Conservation (phyloP, 2,113 vertebrate genomes). For the Verasper variegatus region DNA sequence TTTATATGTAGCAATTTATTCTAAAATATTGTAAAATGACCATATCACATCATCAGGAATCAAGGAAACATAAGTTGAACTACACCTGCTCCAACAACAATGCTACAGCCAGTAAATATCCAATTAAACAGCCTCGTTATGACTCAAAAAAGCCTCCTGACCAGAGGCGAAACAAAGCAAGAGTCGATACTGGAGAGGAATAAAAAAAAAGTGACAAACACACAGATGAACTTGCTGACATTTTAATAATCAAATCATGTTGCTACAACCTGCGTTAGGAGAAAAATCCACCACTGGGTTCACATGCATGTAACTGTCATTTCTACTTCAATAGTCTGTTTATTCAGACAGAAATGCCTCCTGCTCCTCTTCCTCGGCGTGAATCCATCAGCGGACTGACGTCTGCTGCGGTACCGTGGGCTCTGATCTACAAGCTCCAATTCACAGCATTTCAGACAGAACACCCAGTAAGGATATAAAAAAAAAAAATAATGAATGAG, state of each 20-base stretch:
- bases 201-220: constrained; percentile 22
- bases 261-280: constrained; percentile 48
- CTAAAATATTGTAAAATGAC: too few relatives aligned
- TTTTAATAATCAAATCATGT: constrained; percentile 58
- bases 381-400: background rate
- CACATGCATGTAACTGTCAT: constrained; percentile 5
- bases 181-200: too few relatives aligned
- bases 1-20: too few relatives aligned
- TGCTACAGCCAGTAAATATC: too few relatives aligned
- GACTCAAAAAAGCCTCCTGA: too few relatives aligned
- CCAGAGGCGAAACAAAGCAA: too few relatives aligned
- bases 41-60: too few relatives aligned
- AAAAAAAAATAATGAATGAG: background rate
- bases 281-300: constrained; percentile 16
- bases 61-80: too few relatives aligned
- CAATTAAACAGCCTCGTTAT: too few relatives aligned
- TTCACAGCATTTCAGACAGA: constrained; percentile 51
- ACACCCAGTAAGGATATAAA: background rate
- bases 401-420: constrained; percentile 29
- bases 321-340: constrained; percentile 11
- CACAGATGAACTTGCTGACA: constrained; percentile 9
- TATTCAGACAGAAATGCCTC: constrained; percentile 14
- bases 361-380: background rate
- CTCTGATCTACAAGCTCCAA: constrained; percentile 10
- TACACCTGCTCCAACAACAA: too few relatives aligned